Base-by-base conservation (phyloP, 2,888 invertebrate genomes). In the Xanthorhoe spadicearia region DNA sequence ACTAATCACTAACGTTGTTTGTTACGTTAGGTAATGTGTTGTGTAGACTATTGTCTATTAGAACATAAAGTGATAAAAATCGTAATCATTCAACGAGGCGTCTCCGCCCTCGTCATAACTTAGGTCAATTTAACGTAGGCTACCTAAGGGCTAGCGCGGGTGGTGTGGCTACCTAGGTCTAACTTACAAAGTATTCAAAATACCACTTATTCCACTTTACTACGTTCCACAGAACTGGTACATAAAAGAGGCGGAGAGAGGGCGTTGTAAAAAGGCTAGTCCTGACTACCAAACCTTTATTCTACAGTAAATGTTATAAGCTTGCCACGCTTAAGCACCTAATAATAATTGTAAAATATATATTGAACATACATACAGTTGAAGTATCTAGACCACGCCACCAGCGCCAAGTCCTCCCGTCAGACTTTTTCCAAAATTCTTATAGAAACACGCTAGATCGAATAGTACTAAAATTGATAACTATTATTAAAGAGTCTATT, bases 401-500 rank as follows among this genome's bases (percentile, higher is more conserved):
- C 0, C 18, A 18, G 18, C 35, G 7, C 49, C 38, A 3, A 0
- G 13, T 49, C 17, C 0, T 18, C 28, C 23, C 32, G 50, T 54
- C 19, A 28, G 6, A 35, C 58, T 64, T 67, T n/a, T 58, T 43
- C 38, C 52, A 55, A 58, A 61, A 51, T 55, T 35, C 15, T 28
- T 38, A 32, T 67, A 70, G 72, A n/a, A 67, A 71, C 57, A 61
- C 64, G 74, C 71, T 69, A 73, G 73, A 73, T 76, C 69, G 66
- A 70, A 58, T 50, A 56, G 49, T 43, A 60, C 46, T 61, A 55
- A 58, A 60, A 43, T 63, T 38, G 32, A 58, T 32, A 64, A 43
- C 52, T 54, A 38, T 54, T 77, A 69, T 71, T 75, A 66, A 74
- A 83, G 81, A 84, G 83, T 85, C 77, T 87, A 87, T 83, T 82